Percentiles rank a stretch among this genome's conserved stretches.
phyloP scores from a whole-genome alignment of 2,888 invertebrate genomes.

The Cantharis flavilabris region DNA sequence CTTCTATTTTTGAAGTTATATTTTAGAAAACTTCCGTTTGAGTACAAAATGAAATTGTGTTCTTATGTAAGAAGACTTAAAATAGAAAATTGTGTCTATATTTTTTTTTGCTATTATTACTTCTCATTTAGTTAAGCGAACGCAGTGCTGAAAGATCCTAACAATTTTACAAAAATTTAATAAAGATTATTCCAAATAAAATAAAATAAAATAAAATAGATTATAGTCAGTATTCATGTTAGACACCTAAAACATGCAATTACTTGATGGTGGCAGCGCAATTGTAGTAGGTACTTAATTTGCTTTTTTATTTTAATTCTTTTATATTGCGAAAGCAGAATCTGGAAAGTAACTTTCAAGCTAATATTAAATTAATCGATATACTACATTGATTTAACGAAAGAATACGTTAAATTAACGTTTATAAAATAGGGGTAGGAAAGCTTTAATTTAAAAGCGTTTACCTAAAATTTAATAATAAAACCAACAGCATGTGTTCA shows the following conservation, averaged over 20 bases:
- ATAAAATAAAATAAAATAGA: too few species aligned
- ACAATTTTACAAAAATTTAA: too few species aligned
- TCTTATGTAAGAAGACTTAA: not conserved
- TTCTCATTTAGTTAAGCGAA: not conserved
- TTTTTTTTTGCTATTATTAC: not conserved
- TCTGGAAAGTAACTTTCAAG: too few species aligned
- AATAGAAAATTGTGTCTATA: not conserved
- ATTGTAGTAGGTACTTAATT: too few species aligned
- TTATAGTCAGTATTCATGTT: too few species aligned
- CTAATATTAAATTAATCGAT: too few species aligned
- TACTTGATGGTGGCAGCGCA: too few species aligned
- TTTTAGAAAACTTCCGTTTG: not conserved
- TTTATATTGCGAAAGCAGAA: too few species aligned
- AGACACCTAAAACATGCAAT: too few species aligned
- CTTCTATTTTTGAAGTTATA: not conserved
- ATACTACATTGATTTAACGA: too few species aligned
- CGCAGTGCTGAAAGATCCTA: not conserved
- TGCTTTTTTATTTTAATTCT: too few species aligned
- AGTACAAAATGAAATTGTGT: not conserved
- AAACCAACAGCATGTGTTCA: slow-evolving; percentile 13
- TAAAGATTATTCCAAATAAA: too few species aligned
- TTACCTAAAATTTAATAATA: slow-evolving; percentile 14
- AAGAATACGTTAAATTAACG: not conserved
- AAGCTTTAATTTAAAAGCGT: not conserved
- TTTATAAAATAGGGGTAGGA: not conserved